These are phyloP conservation scores for Sterrhoptilus dennistouni DNA, from an alignment of 2,113 vertebrate species.

Conservation along the genomic window DNA sequence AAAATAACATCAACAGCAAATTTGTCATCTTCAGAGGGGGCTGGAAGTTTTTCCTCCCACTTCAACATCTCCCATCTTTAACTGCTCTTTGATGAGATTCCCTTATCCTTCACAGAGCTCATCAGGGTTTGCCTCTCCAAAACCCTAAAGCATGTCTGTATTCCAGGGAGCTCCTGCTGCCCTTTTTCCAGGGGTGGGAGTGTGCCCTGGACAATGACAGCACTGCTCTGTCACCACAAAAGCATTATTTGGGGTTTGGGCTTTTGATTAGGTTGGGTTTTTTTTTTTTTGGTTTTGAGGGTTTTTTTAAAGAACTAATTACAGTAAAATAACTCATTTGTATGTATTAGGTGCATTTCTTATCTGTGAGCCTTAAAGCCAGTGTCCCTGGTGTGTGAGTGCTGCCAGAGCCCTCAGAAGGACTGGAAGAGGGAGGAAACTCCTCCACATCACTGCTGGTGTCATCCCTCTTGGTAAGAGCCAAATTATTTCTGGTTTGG, in stretches of 20 bases:
- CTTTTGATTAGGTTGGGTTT: too few species aligned
- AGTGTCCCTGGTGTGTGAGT: too few species aligned
- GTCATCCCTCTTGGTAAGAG: background rate
- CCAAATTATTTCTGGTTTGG: background rate
- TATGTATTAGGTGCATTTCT: too few species aligned
- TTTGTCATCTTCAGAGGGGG: background rate
- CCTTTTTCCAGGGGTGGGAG: background rate
- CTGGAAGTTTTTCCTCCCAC: background rate
- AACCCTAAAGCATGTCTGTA: rapidly evolving
- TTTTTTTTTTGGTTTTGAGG: too few species aligned
- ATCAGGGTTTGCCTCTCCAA: background rate
- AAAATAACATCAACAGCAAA: background rate
- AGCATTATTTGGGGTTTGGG: too few species aligned
- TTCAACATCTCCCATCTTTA: background rate
- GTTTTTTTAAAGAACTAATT: too few species aligned
- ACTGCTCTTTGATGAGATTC: background rate
- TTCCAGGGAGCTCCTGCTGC: background rate
- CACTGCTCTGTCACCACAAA: background rate
- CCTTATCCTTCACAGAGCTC: background rate
- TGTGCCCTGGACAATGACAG: background rate
- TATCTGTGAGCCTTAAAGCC: too few species aligned
- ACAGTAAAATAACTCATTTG: too few species aligned
- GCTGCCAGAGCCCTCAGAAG: background rate
- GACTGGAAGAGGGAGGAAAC: background rate
- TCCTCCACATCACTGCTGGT: background rate